A percentile compares a stretch with the other conserved stretches of the same genome.
phyloP scores from a whole-genome alignment of 2,888 invertebrate species.

The Nemurella pictetii region DNA sequence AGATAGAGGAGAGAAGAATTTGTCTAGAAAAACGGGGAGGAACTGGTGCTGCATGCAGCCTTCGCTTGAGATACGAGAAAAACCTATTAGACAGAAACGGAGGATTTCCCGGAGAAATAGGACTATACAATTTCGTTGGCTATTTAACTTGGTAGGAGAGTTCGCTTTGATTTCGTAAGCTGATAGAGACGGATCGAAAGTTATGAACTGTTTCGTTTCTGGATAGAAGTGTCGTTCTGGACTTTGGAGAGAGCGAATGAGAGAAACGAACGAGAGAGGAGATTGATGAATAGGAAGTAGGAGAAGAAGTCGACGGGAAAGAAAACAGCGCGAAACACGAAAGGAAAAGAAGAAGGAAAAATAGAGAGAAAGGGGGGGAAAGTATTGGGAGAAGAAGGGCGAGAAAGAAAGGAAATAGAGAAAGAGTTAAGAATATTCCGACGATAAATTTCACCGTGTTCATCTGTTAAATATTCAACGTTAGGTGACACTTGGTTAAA shows the following conservation, averaged over 20 bases:
- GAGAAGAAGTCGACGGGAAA: background rate
- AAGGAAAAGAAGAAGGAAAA: background rate
- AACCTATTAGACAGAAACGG: slow-evolving; percentile 28
- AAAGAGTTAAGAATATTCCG: slow-evolving; percentile 28
- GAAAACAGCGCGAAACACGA: background rate
- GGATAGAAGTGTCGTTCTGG: background rate
- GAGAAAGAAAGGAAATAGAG: slow-evolving; percentile 23
- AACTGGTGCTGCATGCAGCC: background rate
- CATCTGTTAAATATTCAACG: slow-evolving; percentile 40
- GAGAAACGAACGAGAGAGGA: too few species aligned
- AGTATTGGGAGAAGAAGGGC: background rate
- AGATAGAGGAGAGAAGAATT: slow-evolving; percentile 11
- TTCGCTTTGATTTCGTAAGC: background rate
- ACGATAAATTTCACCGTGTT: slow-evolving; percentile 21
- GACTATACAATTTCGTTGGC: slow-evolving; percentile 16
- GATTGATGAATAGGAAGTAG: background rate
- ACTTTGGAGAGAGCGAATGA: too few species aligned
- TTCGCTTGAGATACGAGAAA: background rate
- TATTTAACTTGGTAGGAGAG: slow-evolving; percentile 12
- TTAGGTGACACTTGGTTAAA: slow-evolving; percentile 38
- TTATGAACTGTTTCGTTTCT: slow-evolving; percentile 14
- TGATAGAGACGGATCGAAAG: background rate
- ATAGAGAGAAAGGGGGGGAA: slow-evolving; percentile 9
- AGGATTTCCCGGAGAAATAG: background rate
- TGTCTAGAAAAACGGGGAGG: background rate